Evolutionary conservation across 64 coral and sea anemone genomes (phyloP).

Genomic region (Montipora cactus): DNA sequence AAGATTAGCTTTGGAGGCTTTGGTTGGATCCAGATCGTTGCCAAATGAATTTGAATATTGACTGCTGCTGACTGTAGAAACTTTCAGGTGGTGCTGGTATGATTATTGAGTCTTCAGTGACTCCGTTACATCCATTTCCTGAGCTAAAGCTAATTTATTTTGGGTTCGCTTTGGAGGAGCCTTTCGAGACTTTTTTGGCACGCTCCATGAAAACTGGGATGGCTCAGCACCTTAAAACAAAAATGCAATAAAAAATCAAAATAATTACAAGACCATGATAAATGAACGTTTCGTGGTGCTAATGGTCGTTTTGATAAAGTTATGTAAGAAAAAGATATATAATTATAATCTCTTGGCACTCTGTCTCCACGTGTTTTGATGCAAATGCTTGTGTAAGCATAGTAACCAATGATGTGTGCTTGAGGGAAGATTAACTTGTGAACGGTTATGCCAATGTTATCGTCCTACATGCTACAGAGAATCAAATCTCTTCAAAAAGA

Average conservation of each 20-base stretch:
- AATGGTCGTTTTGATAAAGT: conserved; percentile 15
- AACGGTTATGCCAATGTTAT: too few species aligned
- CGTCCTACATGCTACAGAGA: too few species aligned
- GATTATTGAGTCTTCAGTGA: background rate
- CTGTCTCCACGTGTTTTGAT: too few species aligned
- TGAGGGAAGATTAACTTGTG: too few species aligned
- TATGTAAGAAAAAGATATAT: background rate
- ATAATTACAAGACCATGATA: conserved; percentile 13
- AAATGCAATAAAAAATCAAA: conserved; percentile 2
- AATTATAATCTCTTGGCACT: background rate
- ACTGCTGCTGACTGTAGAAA: too few species aligned
- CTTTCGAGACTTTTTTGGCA: background rate
- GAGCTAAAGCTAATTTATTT: background rate
- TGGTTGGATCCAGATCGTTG: too few species aligned
- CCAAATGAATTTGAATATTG: too few species aligned
- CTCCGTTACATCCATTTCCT: background rate
- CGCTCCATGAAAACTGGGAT: background rate
- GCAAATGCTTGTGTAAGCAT: too few species aligned
- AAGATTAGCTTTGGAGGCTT: background rate
- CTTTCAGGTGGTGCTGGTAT: background rate
- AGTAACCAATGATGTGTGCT: too few species aligned
- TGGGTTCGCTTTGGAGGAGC: background rate
- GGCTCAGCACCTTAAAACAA: background rate
- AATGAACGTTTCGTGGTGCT: background rate
- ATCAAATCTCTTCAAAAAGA: too few species aligned